phyloP scores from a whole-genome alignment of 2,113 vertebrate species.

The Sisor rabdophorus region DNA sequence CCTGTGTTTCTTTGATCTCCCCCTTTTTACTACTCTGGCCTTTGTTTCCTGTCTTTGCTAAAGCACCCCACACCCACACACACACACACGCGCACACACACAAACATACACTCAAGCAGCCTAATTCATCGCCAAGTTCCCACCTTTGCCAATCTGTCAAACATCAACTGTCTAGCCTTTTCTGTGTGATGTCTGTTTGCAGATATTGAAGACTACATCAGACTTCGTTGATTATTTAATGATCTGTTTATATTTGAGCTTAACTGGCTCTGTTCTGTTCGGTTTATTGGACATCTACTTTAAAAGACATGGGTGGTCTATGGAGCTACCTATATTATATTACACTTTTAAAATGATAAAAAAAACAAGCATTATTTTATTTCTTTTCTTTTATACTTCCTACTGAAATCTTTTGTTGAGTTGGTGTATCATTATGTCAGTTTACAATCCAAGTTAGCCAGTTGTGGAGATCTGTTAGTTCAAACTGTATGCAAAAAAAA shows the following conservation, averaged over 20 bases:
- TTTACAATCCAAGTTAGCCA: background rate
- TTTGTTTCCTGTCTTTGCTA: conserved; percentile 44
- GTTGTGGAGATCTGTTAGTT: background rate
- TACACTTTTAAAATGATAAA: no score
- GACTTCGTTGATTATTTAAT: background rate
- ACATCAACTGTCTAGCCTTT: background rate
- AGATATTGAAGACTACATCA: background rate
- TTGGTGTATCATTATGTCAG: conserved; percentile 17
- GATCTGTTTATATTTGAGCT: background rate
- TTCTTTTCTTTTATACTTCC: background rate
- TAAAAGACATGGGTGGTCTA: conserved; percentile 36
- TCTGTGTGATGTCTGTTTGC: conserved; percentile 1
- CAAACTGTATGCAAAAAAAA: background rate
- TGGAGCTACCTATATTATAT: conserved; percentile 35
- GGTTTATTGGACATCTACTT: background rate
- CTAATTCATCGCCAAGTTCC: conserved; percentile 30
- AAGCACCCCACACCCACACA: conserved; percentile 4
- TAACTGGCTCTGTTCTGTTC: background rate
- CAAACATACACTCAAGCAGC: conserved; percentile 5
- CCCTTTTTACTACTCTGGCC: conserved; percentile 32
- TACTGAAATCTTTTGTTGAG: conserved; percentile 41
- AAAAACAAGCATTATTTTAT: conserved; percentile 11
- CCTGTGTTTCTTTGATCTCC: conserved; percentile 35
- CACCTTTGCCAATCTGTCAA: conserved; percentile 41
- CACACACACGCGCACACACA: background rate